Base-by-base conservation (phyloP, 2,113 vertebrate species). In the Scophthalmus maximus region DNA sequence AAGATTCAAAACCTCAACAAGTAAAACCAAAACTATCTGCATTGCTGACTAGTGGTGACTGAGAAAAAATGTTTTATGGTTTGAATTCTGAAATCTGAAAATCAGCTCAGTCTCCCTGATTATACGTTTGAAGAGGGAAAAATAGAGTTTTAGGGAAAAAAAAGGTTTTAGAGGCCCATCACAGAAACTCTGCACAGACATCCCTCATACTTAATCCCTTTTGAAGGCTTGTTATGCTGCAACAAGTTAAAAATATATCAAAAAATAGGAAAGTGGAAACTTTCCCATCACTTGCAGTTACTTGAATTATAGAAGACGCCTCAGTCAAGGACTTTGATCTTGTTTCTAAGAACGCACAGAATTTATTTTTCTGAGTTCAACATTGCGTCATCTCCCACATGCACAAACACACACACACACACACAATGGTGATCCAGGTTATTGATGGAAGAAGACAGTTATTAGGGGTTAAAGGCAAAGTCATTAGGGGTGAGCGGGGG, bases 401-500 rank as follows among this genome's bases (percentile, higher is more conserved):
- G 25, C 34, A 30, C 51, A 55, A 6, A 30, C 26, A 29, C 55
- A 36, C 26, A 6, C 6, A 25, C 30, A 64, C 57, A 44, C 25
- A 56, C 38, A 63, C 57, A 61, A 18, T 4, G 27, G 15, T 18
- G 25, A 17, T 25, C 56, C 22, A 44, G 3, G 63, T 40, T 55
- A 61, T n/a, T 66, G 8, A 56, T 25, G 59, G 22, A 51, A 36
- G 22, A 58, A 22, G 65, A 66, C n/a, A 27, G 42, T 74, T 74
- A 63, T 57, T 53, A 5, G 38, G 25, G 3, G 59, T 63, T 75
- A 68, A 53, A 44, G 49, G 53, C 11, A 4, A 52, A 49, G 26
- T 78, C 29, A 29, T 69, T 14, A 30, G 57, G 42, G 76, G 52
- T 80, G 76, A 85, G 52, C 14, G 7, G 23, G 2, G 14, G 81